phyloP scores from a whole-genome alignment of 2,888 invertebrate genomes.

The Pyrrhia umbra region DNA sequence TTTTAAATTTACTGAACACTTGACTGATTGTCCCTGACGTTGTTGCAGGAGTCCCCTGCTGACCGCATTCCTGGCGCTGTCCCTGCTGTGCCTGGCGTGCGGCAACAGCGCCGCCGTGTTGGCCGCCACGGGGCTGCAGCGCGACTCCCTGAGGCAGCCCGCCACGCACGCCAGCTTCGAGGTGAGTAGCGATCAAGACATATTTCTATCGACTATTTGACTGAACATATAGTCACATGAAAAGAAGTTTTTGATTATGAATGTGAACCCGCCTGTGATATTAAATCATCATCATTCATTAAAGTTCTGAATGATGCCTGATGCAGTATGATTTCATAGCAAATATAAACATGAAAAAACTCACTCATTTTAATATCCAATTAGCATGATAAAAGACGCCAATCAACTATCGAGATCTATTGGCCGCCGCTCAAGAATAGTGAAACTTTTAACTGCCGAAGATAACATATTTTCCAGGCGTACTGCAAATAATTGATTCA shows the following conservation, averaged over 20 bases:
- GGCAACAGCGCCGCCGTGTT: constrained; percentile 91
- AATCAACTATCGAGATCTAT: constrained; percentile 2
- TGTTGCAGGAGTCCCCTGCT: constrained; percentile 80
- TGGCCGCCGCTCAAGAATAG: constrained; percentile 5
- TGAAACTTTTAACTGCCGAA: constrained; percentile 30
- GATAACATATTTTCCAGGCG: constrained; percentile 46
- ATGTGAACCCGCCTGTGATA: too few species aligned
- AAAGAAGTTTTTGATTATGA: too few species aligned
- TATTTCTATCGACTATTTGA: too few species aligned
- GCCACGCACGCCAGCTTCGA: constrained; percentile 75
- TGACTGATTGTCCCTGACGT: constrained; percentile 20
- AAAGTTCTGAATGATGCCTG: too few species aligned
- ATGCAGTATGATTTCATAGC: too few species aligned
- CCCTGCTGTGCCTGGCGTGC: constrained; percentile 90
- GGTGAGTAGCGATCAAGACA: constrained; percentile 60
- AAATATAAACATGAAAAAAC: neutral
- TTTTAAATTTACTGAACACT: neutral
- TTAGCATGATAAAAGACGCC: constrained; percentile 3
- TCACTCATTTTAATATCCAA: neutral
- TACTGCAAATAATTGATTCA: constrained; percentile 47
- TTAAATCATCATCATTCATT: too few species aligned
- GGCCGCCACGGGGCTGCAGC: constrained; percentile 91
- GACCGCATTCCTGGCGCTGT: constrained; percentile 92
- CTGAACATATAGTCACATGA: too few species aligned
- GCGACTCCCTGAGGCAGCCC: constrained; percentile 86